phyloP scores from a whole-genome alignment of 1,140 invertebrate species.

The Teleogryllus occipitalis region DNA sequence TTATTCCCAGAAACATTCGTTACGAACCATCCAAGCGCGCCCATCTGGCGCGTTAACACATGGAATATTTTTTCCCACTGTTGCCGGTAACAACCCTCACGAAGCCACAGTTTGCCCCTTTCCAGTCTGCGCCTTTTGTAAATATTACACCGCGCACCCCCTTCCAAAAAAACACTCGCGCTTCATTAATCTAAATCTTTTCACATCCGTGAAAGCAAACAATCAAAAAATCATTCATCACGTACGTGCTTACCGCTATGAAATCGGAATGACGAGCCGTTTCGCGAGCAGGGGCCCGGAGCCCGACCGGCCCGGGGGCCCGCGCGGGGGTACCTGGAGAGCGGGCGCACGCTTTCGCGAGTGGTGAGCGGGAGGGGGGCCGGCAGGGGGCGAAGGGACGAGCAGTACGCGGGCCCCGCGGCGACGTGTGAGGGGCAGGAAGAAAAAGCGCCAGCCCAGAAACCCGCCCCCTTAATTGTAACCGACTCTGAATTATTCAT shows the following conservation, averaged over 20 bases:
- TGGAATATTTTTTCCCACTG: no score
- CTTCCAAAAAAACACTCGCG: neutral
- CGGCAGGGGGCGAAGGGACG: no score
- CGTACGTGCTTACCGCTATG: neutral
- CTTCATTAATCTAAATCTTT: neutral
- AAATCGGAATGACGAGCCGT: neutral
- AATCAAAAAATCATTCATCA: neutral
- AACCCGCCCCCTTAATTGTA: neutral
- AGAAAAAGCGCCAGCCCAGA: neutral
- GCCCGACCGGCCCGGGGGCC: no score
- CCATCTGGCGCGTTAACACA: no score
- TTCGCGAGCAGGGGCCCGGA: neutral
- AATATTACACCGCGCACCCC: no score
- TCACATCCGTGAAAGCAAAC: neutral
- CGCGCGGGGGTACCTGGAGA: neutral
- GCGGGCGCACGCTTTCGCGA: neutral
- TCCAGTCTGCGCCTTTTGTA: no score
- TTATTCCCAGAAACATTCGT: no score
- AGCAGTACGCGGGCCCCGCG: no score
- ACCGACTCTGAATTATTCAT: constrained; percentile 1
- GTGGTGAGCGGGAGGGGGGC: neutral
- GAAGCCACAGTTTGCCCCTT: no score
- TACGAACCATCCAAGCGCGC: no score
- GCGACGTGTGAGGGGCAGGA: neutral
- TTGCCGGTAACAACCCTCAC: no score